Evolutionary conservation across 1,140 invertebrate genomes (phyloP).

Genomic region (Drosophila serrata): DNA sequence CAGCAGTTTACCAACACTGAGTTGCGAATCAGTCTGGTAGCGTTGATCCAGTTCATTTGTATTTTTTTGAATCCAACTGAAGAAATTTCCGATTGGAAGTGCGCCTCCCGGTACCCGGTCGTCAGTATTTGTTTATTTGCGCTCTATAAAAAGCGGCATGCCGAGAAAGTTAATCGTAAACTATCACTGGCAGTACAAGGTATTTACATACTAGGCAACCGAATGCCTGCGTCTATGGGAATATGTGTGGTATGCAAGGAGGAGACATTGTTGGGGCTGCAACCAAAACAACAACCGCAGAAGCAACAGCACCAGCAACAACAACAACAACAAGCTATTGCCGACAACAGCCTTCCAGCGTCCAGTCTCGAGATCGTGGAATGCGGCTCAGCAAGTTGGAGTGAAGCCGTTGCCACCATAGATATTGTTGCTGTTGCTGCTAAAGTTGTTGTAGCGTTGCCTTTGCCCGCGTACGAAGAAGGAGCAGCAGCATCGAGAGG

Average conservation of each 20-base stretch:
- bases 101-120: background rate
- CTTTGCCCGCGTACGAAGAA: constrained; percentile 22
- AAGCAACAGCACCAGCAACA: constrained; percentile 10
- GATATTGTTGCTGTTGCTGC: constrained; percentile 31
- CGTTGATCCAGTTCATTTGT: background rate
- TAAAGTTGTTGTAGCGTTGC: constrained; percentile 23
- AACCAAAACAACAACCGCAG: constrained; percentile 21
- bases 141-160: background rate
- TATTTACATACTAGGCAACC: constrained; percentile 1
- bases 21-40: background rate
- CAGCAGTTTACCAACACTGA: too few relatives aligned
- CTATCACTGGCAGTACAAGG: constrained; percentile 9
- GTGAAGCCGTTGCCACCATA: constrained; percentile 42
- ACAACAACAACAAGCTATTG: constrained; percentile 17
- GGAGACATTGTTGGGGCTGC: constrained; percentile 9
- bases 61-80: constrained; percentile 2
- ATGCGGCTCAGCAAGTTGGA: constrained; percentile 73
- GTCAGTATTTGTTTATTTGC: constrained; percentile 6
- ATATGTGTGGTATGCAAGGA: constrained; percentile 9
- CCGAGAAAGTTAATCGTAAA: background rate
- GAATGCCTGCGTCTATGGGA: background rate
- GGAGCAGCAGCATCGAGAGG: constrained; percentile 12
- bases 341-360: constrained; percentile 48
- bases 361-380: constrained; percentile 52
- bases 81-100: constrained; percentile 3